phyloP scores from a whole-genome alignment of 1,140 invertebrate species.

The Zophobas atratus region DNA sequence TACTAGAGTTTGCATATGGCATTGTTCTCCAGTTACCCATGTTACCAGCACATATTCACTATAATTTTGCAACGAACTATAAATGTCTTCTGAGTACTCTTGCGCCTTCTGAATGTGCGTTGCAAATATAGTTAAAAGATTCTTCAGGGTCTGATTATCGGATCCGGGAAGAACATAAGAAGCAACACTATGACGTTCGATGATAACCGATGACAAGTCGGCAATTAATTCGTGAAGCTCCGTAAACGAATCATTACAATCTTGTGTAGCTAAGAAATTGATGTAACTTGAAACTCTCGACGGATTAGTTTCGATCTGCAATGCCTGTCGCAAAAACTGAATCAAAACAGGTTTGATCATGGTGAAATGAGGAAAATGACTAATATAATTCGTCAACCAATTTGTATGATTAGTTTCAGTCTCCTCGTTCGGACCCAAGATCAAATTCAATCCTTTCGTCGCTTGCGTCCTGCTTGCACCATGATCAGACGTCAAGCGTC shows the following conservation, averaged over 20 bases:
- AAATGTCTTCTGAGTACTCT: conserved; percentile 76
- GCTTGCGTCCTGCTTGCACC: conserved; percentile 84
- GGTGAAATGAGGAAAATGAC: conserved; percentile 80
- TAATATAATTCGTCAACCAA: conserved; percentile 88
- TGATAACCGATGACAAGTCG: conserved; percentile 92
- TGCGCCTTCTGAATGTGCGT: conserved; percentile 81
- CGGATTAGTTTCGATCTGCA: conserved; percentile 92
- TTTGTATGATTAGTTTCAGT: conserved; percentile 63
- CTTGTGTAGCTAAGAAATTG: conserved; percentile 85
- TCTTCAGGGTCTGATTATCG: conserved; percentile 78
- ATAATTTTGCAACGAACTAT: conserved; percentile 79
- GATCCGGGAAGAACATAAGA: conserved; percentile 84
- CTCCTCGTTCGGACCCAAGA: conserved; percentile 70
- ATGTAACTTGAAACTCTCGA: conserved; percentile 91
- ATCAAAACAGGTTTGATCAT: conserved; percentile 79
- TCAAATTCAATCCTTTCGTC: conserved; percentile 76
- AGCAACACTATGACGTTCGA: conserved; percentile 92
- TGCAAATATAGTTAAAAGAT: conserved; percentile 85
- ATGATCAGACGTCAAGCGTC: conserved; percentile 88
- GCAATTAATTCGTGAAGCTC: conserved; percentile 77
- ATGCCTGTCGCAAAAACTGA: conserved; percentile 83
- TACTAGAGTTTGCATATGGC: conserved; percentile 89
- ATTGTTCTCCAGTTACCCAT: conserved; percentile 88
- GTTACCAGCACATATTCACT: conserved; percentile 81
- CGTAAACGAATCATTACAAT: conserved; percentile 75